phyloP scores from a whole-genome alignment of 2,888 invertebrate genomes.

The Hymenopus coronatus region DNA sequence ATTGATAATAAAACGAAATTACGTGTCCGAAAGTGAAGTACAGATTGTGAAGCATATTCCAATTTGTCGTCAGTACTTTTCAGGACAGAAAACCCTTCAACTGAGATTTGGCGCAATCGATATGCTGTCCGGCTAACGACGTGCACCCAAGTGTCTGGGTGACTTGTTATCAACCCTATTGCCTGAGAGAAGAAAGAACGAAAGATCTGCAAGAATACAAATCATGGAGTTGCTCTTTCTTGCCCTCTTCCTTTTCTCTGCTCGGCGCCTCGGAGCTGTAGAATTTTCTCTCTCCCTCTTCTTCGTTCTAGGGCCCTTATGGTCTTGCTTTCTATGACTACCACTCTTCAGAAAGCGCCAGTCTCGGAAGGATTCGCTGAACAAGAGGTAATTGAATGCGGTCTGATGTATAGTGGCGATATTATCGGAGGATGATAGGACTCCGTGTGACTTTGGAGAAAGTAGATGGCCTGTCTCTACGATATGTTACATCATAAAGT shows the following conservation, averaged over 20 bases:
- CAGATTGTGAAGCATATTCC: too few species aligned
- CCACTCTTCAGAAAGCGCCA: background rate
- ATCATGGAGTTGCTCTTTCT: background rate
- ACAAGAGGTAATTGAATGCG: background rate
- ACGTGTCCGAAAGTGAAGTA: too few species aligned
- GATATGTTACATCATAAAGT: background rate
- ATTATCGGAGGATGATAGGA: background rate
- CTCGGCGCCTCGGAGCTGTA: background rate
- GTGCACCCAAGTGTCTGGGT: background rate
- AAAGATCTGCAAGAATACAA: background rate
- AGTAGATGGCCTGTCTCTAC: background rate
- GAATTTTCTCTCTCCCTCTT: background rate
- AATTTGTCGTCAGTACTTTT: too few species aligned
- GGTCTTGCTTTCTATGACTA: background rate
- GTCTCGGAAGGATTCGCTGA: background rate
- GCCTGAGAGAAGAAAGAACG: background rate
- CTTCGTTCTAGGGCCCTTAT: background rate
- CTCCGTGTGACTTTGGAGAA: background rate
- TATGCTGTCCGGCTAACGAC: background rate
- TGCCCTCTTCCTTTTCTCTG: background rate
- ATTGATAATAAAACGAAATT: too few species aligned
- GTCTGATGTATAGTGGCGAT: background rate
- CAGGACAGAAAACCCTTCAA: too few species aligned
- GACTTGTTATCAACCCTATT: background rate
- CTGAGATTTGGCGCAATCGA: background rate